Percentiles rank a stretch among this genome's conserved stretches.
Conservation (phyloP, 2,797 vertebrate genomes). For the Ctenochaetus hawaiiensis region DNA sequence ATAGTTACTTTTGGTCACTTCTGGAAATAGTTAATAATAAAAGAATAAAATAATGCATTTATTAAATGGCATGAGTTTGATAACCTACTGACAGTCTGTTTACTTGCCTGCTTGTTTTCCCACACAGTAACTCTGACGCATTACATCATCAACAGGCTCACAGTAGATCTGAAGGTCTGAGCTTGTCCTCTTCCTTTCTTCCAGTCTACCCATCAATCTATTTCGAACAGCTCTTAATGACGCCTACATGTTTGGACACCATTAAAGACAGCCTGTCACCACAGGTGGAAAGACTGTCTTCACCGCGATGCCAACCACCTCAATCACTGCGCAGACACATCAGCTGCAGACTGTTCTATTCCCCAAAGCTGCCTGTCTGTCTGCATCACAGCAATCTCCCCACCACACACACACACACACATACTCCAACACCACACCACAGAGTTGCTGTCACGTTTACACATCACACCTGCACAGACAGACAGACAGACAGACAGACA, state of each 20-base stretch:
- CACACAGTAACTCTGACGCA: not conserved
- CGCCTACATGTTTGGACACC: slow-evolving; percentile 46
- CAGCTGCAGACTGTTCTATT: slow-evolving; percentile 6
- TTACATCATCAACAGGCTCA: slow-evolving; percentile 3
- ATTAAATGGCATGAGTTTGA: too few relatives aligned
- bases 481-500: too few relatives aligned
- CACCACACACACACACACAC: not conserved
- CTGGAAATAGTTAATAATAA: not conserved
- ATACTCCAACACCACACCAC: not conserved
- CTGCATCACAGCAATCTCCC: not conserved
- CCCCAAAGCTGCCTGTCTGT: not conserved
- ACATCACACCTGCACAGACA: slow-evolving; percentile 14
- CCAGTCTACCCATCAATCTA: not conserved
- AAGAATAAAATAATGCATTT: too few relatives aligned
- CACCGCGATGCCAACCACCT: slow-evolving; percentile 16
- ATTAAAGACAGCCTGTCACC: slow-evolving; percentile 41
- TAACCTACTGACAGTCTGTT: not conserved
- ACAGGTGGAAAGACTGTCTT: slow-evolving; percentile 3
- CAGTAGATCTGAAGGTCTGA: not conserved
- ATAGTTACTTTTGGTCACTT: not conserved
- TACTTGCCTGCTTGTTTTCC: not conserved
- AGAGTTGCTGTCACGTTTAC: slow-evolving; percentile 1
- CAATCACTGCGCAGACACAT: slow-evolving; percentile 30
- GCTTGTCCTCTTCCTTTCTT: not conserved
- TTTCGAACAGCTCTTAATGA: slow-evolving; percentile 12